These are phyloP conservation scores for Anoncus sp. DNA, from an alignment of 2,888 invertebrate genomes.

Conservation along the genomic window DNA sequence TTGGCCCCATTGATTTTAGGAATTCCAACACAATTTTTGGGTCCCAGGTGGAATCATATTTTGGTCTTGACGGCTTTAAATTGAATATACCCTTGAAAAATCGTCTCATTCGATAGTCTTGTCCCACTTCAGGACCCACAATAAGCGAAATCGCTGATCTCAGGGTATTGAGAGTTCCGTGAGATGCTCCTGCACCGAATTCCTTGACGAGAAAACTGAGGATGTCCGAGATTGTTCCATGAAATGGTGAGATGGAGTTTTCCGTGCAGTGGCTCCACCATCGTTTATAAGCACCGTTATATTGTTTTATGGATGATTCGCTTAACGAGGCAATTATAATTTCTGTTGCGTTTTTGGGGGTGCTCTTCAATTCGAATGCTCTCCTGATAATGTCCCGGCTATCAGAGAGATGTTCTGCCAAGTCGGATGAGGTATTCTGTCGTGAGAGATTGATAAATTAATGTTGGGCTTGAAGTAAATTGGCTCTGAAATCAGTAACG, in stretches of 20 bases:
- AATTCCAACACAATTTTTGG: conserved; percentile 63
- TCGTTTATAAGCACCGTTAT: conserved; percentile 12
- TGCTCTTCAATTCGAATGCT: conserved; percentile 2
- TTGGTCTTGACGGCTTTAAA: conserved; percentile 60
- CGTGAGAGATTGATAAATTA: no score
- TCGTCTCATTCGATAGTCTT: conserved; percentile 53
- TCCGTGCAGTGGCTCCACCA: conserved; percentile 32
- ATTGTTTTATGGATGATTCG: conserved; percentile 18
- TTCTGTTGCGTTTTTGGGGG: background rate
- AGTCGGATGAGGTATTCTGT: no score
- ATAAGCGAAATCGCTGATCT: conserved; percentile 35
- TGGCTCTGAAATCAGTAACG: no score
- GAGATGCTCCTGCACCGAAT: conserved; percentile 6
- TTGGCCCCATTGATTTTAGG: conserved; percentile 24
- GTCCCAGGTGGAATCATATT: conserved; percentile 61
- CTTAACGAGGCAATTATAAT: conserved; percentile 27
- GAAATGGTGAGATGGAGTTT: background rate
- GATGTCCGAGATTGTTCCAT: conserved; percentile 1
- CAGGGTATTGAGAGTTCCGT: conserved; percentile 9
- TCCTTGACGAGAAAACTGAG: conserved; percentile 4
- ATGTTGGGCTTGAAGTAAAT: no score
- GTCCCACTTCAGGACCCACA: conserved; percentile 41
- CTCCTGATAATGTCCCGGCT: no score
- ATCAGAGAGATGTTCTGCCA: no score
- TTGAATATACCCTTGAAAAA: conserved; percentile 65